Conservation (phyloP, 35 echinoderm and acorn worm species). For the Heliocidaris tuberculata region DNA sequence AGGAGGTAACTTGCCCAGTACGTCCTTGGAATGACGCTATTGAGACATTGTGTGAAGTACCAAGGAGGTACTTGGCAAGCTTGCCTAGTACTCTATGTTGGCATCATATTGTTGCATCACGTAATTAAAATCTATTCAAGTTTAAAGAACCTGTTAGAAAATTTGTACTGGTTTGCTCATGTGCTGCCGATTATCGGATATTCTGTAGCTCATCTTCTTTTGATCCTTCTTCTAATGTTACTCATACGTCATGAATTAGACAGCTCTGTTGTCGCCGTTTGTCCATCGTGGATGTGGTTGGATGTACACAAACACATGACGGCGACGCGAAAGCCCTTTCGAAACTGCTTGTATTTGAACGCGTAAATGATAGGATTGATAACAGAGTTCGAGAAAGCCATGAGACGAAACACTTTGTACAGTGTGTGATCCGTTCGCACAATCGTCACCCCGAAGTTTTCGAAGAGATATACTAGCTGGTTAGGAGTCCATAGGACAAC, state of each 20-base stretch:
- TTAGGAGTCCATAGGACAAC: slow-evolving; percentile 85
- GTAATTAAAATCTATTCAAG: too few relatives aligned
- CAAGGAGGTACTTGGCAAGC: too few relatives aligned
- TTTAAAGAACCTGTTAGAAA: too few relatives aligned
- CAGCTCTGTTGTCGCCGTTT: slow-evolving; percentile 27
- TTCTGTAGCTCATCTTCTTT: not conserved
- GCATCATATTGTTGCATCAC: too few relatives aligned
- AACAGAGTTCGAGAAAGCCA: slow-evolving; percentile 86
- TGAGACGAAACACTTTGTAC: slow-evolving; percentile 75
- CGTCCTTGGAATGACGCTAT: too few relatives aligned
- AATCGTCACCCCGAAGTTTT: slow-evolving; percentile 62
- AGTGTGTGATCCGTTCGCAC: slow-evolving; percentile 32
- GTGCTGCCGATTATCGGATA: not conserved
- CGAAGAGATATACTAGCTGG: slow-evolving; percentile 85
- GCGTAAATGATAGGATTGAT: slow-evolving; percentile 96
- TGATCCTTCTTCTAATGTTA: not conserved
- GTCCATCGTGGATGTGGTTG: slow-evolving; percentile 49
- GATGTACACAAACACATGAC: slow-evolving; percentile 63
- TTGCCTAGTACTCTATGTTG: too few relatives aligned
- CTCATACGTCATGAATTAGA: slow-evolving; percentile 15
- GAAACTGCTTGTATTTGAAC: slow-evolving; percentile 89
- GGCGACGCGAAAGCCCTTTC: slow-evolving; percentile 74
- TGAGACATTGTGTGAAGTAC: too few relatives aligned
- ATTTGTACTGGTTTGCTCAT: too few relatives aligned
- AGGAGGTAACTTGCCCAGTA: too few relatives aligned